A percentile compares a stretch with the other conserved stretches of the same genome.
These are phyloP conservation scores for Sebastes trivittatus DNA, from an alignment of 2,797 vertebrate species.

Conservation along the genomic window DNA sequence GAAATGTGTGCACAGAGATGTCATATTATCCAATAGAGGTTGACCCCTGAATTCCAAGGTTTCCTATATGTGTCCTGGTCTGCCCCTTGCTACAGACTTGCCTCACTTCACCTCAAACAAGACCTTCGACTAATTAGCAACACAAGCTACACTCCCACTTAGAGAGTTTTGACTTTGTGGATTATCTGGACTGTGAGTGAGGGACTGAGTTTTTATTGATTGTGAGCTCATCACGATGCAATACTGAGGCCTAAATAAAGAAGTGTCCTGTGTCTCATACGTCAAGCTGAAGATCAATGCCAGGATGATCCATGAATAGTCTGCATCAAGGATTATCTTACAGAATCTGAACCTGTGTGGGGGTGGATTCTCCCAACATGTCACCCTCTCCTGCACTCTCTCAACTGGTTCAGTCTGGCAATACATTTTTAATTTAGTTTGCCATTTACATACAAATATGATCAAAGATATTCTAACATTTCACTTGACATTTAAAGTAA, in stretches of 20 bases:
- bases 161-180: conserved; percentile 13
- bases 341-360: not conserved
- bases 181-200: not conserved
- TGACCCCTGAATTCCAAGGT: not conserved
- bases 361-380: not conserved
- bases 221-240: not conserved
- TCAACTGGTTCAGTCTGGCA: not conserved
- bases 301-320: not conserved
- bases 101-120: conserved; percentile 18
- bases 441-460: not conserved
- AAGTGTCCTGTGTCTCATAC: not conserved
- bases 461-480: not conserved
- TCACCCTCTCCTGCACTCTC: not conserved
- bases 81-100: not conserved
- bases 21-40: not conserved
- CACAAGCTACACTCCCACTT: not conserved
- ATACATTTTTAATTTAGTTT: not conserved
- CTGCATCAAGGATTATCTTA: not conserved
- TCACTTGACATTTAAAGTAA: not conserved
- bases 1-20: not conserved
- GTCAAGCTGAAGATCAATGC: not conserved
- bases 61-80: conserved; percentile 1
- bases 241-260: not conserved
- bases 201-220: conserved; percentile 25
- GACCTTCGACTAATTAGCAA: conserved; percentile 17